Conservation (phyloP, 2,797 vertebrate species). For the Malacoctenus gilli region DNA sequence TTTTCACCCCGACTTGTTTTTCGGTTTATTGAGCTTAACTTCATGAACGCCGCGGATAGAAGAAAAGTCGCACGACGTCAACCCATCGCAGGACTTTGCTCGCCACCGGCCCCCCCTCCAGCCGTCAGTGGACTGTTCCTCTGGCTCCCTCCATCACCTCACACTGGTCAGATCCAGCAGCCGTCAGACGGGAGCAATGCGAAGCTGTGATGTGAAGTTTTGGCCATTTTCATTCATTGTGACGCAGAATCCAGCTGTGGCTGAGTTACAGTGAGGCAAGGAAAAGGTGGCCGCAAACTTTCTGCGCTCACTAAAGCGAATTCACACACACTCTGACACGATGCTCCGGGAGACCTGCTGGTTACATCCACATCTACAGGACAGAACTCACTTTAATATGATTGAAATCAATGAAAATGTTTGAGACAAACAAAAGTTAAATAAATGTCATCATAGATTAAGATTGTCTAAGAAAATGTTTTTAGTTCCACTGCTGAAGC, state of each 20-base stretch:
- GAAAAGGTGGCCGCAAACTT: neutral
- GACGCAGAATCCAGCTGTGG: too few relatives aligned
- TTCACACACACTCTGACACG: neutral
- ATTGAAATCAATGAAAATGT: neutral
- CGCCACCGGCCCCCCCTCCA: constrained; percentile 57
- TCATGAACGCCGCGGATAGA: constrained; percentile 10
- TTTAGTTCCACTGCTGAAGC: too few relatives aligned
- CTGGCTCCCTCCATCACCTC: constrained; percentile 20
- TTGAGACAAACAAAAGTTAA: neutral
- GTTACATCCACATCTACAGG: neutral
- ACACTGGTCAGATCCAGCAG: constrained; percentile 13
- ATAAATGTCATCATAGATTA: too few relatives aligned
- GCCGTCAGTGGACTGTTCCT: constrained; percentile 42
- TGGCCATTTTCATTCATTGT: neutral
- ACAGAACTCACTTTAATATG: neutral
- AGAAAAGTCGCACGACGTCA: constrained; percentile 16
- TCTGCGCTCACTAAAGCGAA: constrained; percentile 3
- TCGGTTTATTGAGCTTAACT: neutral
- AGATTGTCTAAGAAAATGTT: too few relatives aligned
- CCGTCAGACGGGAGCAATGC: constrained; percentile 10
- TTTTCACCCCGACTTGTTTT: constrained; percentile 22
- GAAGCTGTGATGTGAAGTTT: neutral
- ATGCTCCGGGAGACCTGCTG: neutral
- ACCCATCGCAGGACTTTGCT: constrained; percentile 18
- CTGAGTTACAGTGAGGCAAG: too few relatives aligned